Evolutionary conservation across 2,113 vertebrate genomes (phyloP).

Genomic region (Cichladusa arquata): DNA sequence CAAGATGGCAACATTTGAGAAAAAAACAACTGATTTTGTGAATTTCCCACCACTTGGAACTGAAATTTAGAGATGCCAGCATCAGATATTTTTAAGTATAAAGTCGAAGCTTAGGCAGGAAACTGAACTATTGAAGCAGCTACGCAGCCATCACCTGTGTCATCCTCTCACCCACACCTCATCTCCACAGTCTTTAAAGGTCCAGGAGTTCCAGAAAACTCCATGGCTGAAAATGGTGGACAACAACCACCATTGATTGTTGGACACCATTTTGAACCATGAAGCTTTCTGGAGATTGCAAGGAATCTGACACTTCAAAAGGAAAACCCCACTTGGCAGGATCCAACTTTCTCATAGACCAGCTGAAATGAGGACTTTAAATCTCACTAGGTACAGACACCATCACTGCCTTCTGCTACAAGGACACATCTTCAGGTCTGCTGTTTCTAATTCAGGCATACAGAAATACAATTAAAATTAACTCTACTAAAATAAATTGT

Average conservation of each 20-base stretch:
- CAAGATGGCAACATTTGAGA: slow-evolving; percentile 57
- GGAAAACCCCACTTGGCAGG: neutral
- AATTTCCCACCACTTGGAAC: slow-evolving; percentile 51
- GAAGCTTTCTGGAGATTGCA: neutral
- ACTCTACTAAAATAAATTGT: neutral
- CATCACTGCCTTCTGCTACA: neutral
- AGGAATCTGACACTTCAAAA: neutral
- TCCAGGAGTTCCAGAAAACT: neutral
- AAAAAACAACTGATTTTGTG: slow-evolving; percentile 58
- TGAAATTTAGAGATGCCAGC: slow-evolving; percentile 4
- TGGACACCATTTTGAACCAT: neutral
- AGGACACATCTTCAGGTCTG: neutral
- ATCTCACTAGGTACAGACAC: neutral
- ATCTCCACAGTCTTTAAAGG: neutral
- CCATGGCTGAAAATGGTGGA: fast-evolving
- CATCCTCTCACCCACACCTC: neutral
- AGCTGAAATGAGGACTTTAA: neutral
- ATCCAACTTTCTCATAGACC: neutral
- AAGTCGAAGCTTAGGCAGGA: neutral
- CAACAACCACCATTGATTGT: neutral
- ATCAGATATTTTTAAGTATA: neutral
- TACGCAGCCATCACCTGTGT: neutral
- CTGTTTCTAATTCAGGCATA: neutral
- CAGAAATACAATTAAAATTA: neutral
- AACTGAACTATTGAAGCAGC: neutral